Evolutionary conservation across 2,888 invertebrate genomes (phyloP).

Genomic region (Diarsia dahlii): DNA sequence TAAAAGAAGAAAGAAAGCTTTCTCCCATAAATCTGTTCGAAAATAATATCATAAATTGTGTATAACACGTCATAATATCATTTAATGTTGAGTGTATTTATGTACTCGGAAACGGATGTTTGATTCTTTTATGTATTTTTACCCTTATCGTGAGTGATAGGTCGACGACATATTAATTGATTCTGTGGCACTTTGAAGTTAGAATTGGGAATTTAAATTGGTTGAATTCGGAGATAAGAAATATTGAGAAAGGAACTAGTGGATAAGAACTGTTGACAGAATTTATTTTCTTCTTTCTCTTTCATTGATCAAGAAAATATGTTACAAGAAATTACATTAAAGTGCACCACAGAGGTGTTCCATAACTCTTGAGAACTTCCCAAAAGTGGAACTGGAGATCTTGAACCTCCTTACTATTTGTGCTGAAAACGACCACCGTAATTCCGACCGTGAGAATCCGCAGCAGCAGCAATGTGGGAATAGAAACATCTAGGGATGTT

Average conservation of each 20-base stretch:
- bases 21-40: slow-evolving; percentile 35
- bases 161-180: slow-evolving; percentile 61
- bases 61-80: slow-evolving; percentile 53
- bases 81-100: slow-evolving; percentile 50
- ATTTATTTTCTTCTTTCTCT: background rate
- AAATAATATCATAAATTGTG: slow-evolving; percentile 36
- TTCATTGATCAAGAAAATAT: background rate
- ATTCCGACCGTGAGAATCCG: no score
- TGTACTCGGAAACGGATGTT: slow-evolving; percentile 75
- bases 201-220: slow-evolving; percentile 10
- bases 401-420: background rate
- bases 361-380: background rate
- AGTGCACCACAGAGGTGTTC: background rate
- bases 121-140: slow-evolving; percentile 71
- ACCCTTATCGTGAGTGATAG: slow-evolving; percentile 67
- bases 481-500: no score
- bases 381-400: background rate
- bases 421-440: no score
- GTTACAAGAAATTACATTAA: background rate
- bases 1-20: slow-evolving; percentile 36
- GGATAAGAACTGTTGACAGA: background rate
- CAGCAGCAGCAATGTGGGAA: no score
- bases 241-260: background rate
- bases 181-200: slow-evolving; percentile 26
- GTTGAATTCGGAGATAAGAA: background rate